Percentiles rank a stretch among this genome's conserved stretches.
Evolutionary conservation across 2,888 invertebrate genomes (phyloP).

Genomic region (Heteropelma amictum): DNA sequence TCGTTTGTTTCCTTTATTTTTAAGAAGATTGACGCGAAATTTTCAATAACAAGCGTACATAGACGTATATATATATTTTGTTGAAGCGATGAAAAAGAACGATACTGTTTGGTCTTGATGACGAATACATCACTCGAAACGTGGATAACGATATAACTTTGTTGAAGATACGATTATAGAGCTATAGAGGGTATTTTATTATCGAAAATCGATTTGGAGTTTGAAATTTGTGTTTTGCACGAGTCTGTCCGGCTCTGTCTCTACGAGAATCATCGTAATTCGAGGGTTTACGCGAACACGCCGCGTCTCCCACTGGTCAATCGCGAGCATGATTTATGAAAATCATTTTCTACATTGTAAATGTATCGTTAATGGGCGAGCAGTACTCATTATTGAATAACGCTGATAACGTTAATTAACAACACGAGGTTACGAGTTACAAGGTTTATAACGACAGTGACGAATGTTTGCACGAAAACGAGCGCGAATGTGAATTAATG

Average conservation of each 20-base stretch:
- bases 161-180: too few species aligned
- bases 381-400: conserved; percentile 58
- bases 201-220: not conserved
- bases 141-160: too few species aligned
- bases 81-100: not conserved
- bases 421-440: conserved; percentile 26
- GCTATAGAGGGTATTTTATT: not conserved
- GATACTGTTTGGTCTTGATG: not conserved
- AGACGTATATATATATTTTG: conserved; percentile 17
- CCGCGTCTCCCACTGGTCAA: conserved; percentile 43
- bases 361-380: conserved; percentile 51
- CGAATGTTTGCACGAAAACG: conserved; percentile 14
- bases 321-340: conserved; percentile 45
- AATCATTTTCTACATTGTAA: conserved; percentile 56
- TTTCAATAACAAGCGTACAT: too few species aligned
- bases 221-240: conserved; percentile 9
- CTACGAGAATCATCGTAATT: too few species aligned
- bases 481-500: conserved; percentile 6
- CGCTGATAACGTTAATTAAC: too few species aligned
- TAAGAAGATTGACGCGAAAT: not conserved
- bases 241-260: conserved; percentile 6
- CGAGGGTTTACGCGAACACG: too few species aligned
- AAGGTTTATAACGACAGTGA: conserved; percentile 34
- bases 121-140: too few species aligned
- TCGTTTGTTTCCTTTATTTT: not conserved